Conservation (phyloP, 1,140 invertebrate genomes). For the Drosophila miranda region DNA sequence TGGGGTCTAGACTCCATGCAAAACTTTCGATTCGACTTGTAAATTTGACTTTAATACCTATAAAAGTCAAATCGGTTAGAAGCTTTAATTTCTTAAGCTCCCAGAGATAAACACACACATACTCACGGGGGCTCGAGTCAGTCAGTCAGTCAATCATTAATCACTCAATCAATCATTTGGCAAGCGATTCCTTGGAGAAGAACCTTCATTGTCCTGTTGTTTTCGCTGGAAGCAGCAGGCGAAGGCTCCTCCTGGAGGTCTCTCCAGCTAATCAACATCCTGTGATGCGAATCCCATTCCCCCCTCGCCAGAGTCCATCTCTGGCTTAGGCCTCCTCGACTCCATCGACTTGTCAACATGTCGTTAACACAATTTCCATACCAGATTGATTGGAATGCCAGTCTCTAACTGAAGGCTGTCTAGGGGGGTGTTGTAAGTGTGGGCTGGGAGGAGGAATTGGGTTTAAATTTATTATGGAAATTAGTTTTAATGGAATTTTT, state of each 20-base stretch:
- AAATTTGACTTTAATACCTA: conserved; percentile 59
- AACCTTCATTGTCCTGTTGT: conserved; percentile 54
- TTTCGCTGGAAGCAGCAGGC: conserved; percentile 20
- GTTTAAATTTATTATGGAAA: neutral
- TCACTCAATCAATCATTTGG: conserved; percentile 78
- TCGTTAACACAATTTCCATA: conserved; percentile 72
- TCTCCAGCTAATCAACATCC: conserved; percentile 58
- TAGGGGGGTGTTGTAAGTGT: neutral
- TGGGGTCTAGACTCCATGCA: conserved; percentile 8
- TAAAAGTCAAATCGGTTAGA: conserved; percentile 47
- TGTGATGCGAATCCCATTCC: conserved; percentile 8
- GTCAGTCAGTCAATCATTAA: conserved; percentile 79
- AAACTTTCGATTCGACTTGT: conserved; percentile 59
- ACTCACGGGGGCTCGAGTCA: conserved; percentile 36
- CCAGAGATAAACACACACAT: conserved; percentile 19
- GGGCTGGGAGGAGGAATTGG: neutral
- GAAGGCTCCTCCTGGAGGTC: conserved; percentile 23
- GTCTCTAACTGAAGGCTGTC: conserved; percentile 23
- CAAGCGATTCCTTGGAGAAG: conserved; percentile 39
- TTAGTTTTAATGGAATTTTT: neutral
- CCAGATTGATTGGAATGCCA: conserved; percentile 42
- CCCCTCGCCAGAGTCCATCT: conserved; percentile 33
- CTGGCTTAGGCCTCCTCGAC: conserved; percentile 51
- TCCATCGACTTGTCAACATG: conserved; percentile 67
- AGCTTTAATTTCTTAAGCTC: conserved; percentile 57